These are phyloP conservation scores for Hydrotaea cyrtoneurina DNA, from an alignment of 2,888 invertebrate species.

Conservation along the genomic window DNA sequence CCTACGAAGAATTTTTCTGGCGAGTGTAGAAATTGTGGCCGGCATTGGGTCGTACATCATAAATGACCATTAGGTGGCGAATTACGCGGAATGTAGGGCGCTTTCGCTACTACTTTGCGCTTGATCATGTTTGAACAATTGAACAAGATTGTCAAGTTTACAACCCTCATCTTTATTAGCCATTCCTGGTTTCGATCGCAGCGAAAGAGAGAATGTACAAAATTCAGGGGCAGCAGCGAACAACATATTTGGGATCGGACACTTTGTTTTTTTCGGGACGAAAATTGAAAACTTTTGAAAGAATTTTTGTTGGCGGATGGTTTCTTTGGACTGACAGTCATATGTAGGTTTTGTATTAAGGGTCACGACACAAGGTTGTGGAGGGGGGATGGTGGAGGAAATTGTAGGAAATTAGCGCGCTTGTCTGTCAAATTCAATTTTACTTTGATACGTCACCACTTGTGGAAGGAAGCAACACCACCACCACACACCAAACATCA, in stretches of 20 bases:
- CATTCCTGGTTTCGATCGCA: background rate
- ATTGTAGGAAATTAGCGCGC: conserved; percentile 78
- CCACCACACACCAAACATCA: background rate
- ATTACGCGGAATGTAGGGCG: too few relatives aligned
- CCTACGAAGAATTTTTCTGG: too few relatives aligned
- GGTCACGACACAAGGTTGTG: conserved; percentile 65
- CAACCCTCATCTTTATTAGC: conserved; percentile 45
- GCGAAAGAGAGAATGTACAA: conserved; percentile 8
- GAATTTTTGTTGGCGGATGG: too few relatives aligned
- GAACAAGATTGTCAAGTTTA: background rate
- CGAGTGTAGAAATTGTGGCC: too few relatives aligned
- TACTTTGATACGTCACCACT: conserved; percentile 78
- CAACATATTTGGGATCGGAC: conserved; percentile 47
- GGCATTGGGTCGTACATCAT: too few relatives aligned
- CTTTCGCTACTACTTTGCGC: too few relatives aligned
- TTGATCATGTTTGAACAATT: background rate
- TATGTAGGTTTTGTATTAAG: conserved; percentile 34
- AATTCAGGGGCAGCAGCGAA: background rate
- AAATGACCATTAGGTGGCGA: too few relatives aligned
- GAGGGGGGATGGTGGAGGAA: conserved; percentile 64
- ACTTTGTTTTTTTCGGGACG: conserved; percentile 50
- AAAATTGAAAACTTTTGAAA: too few relatives aligned
- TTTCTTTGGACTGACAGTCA: conserved; percentile 24
- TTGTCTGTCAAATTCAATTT: conserved; percentile 81
- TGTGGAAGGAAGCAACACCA: conserved; percentile 39